phyloP scores from a whole-genome alignment of 2,797 vertebrate genomes.

The Cossypha niveicapilla region DNA sequence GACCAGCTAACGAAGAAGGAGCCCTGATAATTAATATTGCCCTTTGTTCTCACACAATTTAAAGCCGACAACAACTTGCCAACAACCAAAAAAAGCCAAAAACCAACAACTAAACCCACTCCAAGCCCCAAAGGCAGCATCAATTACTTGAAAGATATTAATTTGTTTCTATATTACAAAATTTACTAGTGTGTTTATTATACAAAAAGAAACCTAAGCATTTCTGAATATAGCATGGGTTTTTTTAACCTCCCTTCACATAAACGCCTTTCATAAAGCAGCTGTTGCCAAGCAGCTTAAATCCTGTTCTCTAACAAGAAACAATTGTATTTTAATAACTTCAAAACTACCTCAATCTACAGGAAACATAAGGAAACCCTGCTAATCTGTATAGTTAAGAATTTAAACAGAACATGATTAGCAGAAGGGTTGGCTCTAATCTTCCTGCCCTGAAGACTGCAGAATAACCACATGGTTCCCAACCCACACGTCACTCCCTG shows the following conservation, averaged over 20 bases:
- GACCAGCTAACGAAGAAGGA: background rate
- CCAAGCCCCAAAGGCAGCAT: background rate
- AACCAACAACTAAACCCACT: background rate
- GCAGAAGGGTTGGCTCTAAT: background rate
- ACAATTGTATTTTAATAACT: slow-evolving; percentile 41
- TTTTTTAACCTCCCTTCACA: background rate
- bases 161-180: background rate
- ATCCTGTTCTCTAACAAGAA: slow-evolving; percentile 23
- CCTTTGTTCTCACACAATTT: background rate
- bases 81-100: background rate
- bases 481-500: background rate
- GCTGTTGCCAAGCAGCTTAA: slow-evolving; percentile 18
- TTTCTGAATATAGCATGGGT: background rate
- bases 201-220: background rate
- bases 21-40: background rate
- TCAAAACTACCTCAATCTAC: slow-evolving; percentile 14
- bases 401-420: background rate
- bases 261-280: background rate
- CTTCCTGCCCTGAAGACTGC: background rate
- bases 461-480: background rate
- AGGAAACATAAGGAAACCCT: slow-evolving; percentile 52
- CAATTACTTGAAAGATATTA: background rate
- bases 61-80: background rate
- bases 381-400: background rate
- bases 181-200: background rate